Percentiles rank a stretch among this genome's conserved stretches.
These are phyloP conservation scores for Cephalopterus ornatus DNA, from an alignment of 2,113 vertebrate genomes.

Conservation along the genomic window DNA sequence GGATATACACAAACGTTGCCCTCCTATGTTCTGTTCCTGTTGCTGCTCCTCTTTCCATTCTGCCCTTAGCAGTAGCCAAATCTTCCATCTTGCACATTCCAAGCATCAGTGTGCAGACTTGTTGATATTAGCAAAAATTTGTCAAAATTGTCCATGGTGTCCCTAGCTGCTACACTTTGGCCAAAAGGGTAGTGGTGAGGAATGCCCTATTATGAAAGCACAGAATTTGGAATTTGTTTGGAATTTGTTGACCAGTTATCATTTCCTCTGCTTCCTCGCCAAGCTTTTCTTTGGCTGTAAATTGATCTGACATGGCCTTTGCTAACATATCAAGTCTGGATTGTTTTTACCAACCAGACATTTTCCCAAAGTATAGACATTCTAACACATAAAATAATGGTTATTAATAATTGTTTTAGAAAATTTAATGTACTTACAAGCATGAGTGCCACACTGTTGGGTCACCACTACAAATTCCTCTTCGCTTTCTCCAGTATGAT, in stretches of 20 bases:
- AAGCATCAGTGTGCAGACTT: neutral
- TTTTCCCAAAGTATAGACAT: neutral
- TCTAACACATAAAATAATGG: neutral
- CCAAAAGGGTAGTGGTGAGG: neutral
- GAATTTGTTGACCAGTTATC: neutral
- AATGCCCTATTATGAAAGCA: neutral
- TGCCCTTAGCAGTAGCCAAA: neutral
- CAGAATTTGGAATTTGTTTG: neutral
- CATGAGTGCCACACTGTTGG: neutral
- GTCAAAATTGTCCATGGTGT: neutral
- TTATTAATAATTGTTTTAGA: neutral
- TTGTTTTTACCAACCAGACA: neutral
- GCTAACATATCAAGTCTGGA: neutral
- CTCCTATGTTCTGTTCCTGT: neutral
- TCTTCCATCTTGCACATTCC: neutral
- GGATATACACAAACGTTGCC: rapidly evolving
- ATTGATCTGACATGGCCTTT: neutral
- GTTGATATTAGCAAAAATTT: neutral
- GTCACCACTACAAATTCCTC: neutral
- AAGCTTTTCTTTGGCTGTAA: neutral
- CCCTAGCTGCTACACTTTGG: neutral
- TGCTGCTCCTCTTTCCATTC: neutral
- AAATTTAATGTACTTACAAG: neutral
- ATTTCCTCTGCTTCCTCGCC: neutral
- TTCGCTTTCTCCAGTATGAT: neutral